A percentile compares a stretch with the other conserved stretches of the same genome.
Conservation (phyloP, 2,888 invertebrate genomes). For the Spisula subtruncata region DNA sequence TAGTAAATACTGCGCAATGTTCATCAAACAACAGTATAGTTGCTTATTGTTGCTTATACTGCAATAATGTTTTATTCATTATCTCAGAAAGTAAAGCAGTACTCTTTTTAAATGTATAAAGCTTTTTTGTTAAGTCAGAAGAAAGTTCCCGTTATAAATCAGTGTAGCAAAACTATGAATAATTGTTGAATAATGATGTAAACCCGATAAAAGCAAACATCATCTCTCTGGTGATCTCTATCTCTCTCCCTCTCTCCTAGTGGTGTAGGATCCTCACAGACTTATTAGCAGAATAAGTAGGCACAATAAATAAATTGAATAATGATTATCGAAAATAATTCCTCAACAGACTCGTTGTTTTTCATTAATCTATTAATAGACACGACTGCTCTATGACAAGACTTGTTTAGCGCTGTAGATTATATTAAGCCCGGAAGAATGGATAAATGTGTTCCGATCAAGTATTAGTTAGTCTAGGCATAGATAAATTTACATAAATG, state of each 20-base stretch:
- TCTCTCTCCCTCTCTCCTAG: too few species aligned
- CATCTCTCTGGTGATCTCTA: background rate
- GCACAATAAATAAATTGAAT: background rate
- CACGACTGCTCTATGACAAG: background rate
- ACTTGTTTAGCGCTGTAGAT: background rate
- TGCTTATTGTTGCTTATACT: too few species aligned
- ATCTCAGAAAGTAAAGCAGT: too few species aligned
- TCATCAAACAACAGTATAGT: too few species aligned
- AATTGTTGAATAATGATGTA: background rate
- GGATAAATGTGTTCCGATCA: background rate
- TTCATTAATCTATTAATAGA: conserved; percentile 14
- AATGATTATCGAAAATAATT: background rate
- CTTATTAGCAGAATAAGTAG: background rate
- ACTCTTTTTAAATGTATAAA: too few species aligned
- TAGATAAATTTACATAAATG: too few species aligned
- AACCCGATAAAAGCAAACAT: background rate
- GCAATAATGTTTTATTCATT: too few species aligned
- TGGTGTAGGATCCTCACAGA: too few species aligned
- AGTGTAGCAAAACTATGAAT: background rate
- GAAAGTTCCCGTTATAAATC: too few species aligned
- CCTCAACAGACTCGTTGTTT: background rate
- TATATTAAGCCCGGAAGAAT: background rate
- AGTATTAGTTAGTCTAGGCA: background rate
- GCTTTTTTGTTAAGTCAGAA: too few species aligned
- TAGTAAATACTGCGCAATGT: too few species aligned